Evolutionary conservation across 2,113 vertebrate species (phyloP).

Genomic region (Semicossyphus pulcher): DNA sequence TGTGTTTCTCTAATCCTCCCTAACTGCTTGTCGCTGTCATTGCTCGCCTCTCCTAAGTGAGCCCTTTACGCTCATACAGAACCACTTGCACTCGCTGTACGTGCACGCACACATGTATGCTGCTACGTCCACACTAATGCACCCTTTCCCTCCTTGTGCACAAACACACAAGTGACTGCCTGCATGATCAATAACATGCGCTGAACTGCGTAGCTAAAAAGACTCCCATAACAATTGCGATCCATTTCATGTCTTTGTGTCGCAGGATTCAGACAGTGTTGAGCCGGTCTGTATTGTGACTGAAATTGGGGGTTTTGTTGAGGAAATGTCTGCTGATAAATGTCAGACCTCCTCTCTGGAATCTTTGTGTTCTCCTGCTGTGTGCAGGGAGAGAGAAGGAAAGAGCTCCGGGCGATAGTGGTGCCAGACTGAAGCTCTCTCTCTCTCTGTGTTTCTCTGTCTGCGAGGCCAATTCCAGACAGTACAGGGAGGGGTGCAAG

Average conservation of each 20-base stretch:
- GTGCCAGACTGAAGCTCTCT: slow-evolving; percentile 31
- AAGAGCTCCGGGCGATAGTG: slow-evolving; percentile 22
- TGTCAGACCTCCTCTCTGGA: slow-evolving; percentile 31
- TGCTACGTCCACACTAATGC: slow-evolving; percentile 33
- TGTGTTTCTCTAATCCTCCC: slow-evolving; percentile 62
- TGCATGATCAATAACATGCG: slow-evolving; percentile 39
- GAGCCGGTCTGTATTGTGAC: slow-evolving; percentile 50
- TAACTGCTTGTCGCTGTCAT: slow-evolving; percentile 48
- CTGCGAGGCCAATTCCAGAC: slow-evolving; percentile 40
- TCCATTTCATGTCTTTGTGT: slow-evolving; percentile 33
- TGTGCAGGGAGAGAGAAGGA: slow-evolving; percentile 36
- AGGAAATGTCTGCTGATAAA: slow-evolving; percentile 50
- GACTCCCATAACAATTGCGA: slow-evolving; percentile 8
- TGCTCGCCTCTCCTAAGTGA: slow-evolving; percentile 47
- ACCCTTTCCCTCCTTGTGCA: slow-evolving; percentile 17
- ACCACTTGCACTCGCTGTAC: slow-evolving; percentile 27
- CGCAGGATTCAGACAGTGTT: slow-evolving; percentile 27
- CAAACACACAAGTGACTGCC: slow-evolving; percentile 12
- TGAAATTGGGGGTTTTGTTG: slow-evolving; percentile 40
- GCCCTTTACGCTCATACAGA: slow-evolving; percentile 34
- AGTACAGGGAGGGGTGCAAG: slow-evolving; percentile 13
- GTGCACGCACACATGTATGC: slow-evolving; percentile 18
- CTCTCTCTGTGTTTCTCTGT: slow-evolving; percentile 22
- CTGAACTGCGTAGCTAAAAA: slow-evolving; percentile 22
- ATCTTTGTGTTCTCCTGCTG: slow-evolving; percentile 41